phyloP scores from a whole-genome alignment of 2,113 vertebrate genomes.

The Bungarus multicinctus region DNA sequence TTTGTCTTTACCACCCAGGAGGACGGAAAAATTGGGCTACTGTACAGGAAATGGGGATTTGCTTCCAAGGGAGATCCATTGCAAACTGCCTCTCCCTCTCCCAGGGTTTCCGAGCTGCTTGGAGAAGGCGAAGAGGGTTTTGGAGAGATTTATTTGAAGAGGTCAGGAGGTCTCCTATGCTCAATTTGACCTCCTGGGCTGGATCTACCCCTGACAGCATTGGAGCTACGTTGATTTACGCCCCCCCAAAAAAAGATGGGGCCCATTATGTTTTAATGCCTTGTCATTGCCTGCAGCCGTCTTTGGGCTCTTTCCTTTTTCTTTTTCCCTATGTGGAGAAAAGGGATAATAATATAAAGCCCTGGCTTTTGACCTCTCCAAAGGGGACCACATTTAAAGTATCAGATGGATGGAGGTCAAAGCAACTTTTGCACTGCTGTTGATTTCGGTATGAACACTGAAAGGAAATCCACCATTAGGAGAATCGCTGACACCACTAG shows the following conservation, averaged over 20 bases:
- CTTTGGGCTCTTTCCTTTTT: not conserved
- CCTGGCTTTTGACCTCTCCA: not conserved
- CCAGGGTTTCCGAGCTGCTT: not conserved
- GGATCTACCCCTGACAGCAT: not conserved
- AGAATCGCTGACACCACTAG: not conserved
- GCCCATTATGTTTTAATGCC: slow-evolving; percentile 25
- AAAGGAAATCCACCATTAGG: not conserved
- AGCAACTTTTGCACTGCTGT: not conserved
- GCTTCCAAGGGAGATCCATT: not conserved
- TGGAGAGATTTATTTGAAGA: slow-evolving; percentile 10
- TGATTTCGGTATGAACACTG: not conserved
- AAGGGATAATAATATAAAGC: not conserved
- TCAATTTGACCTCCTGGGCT: slow-evolving; percentile 2
- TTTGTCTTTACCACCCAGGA: slow-evolving; percentile 39
- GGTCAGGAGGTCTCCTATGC: not conserved
- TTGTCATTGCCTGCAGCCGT: slow-evolving; percentile 18
- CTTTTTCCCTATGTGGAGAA: not conserved
- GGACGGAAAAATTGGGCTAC: slow-evolving; percentile 16
- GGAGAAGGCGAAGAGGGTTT: not conserved
- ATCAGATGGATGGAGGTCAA: accelerated
- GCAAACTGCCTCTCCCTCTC: not conserved
- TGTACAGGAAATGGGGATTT: slow-evolving; percentile 23
- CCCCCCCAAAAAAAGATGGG: not conserved
- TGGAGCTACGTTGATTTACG: slow-evolving; percentile 20
- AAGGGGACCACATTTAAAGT: not conserved